These are phyloP conservation scores for Numenius phaeopus DNA, from an alignment of 2,797 vertebrate species.

Conservation along the genomic window DNA sequence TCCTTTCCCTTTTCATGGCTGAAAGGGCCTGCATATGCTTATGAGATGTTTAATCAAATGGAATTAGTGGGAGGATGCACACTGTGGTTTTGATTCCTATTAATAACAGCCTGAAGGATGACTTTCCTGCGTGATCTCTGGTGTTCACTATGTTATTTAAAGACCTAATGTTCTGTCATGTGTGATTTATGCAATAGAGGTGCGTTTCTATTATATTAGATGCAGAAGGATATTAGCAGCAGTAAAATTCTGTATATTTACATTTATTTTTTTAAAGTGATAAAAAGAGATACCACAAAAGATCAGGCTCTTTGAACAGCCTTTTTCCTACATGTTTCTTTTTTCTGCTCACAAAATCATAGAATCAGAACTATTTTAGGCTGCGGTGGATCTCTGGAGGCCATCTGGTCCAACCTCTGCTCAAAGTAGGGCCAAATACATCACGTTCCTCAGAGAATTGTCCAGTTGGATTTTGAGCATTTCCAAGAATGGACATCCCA, in stretches of 20 bases:
- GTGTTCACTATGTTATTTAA: conserved; percentile 66
- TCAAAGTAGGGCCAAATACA: neutral
- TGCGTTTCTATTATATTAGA: conserved; percentile 53
- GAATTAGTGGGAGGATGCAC: conserved; percentile 33
- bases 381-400: neutral
- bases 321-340: neutral
- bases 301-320: neutral
- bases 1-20: neutral
- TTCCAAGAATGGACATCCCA: neutral
- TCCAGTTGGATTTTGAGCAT: neutral
- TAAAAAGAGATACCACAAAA: conserved; percentile 23
- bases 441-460: neutral
- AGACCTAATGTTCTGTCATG: conserved; percentile 62
- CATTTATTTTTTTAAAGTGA: neutral
- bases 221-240: conserved; percentile 51
- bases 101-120: conserved; percentile 63
- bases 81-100: neutral
- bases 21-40: neutral
- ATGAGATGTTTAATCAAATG: conserved; percentile 47
- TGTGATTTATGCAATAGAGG: conserved; percentile 68
- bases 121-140: neutral
- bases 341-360: neutral
- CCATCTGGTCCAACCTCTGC: neutral
- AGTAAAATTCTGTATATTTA: conserved; percentile 47
- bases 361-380: neutral